Evolutionary conservation across 2,888 invertebrate genomes (phyloP).

Genomic region (Ferrisia virgata): DNA sequence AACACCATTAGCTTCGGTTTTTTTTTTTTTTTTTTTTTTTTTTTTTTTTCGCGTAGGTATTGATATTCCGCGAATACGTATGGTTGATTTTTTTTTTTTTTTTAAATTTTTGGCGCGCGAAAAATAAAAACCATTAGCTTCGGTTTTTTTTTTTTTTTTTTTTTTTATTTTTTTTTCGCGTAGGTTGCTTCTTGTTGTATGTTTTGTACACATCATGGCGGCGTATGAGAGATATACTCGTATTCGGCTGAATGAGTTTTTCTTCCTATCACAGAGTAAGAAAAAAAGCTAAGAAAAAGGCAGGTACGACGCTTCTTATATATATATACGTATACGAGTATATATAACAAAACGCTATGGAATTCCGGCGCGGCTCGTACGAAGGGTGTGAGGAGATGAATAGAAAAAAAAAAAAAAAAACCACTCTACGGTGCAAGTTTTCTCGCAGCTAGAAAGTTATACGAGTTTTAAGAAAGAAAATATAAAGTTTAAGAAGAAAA

Average conservation of each 20-base stretch:
- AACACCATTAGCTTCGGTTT: not conserved
- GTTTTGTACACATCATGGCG: not conserved
- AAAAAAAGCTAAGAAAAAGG: not conserved
- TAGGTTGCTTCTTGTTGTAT: not conserved
- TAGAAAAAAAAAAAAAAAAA: not conserved
- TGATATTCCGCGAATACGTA: not conserved
- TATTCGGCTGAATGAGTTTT: not conserved
- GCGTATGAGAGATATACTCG: not conserved
- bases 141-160: not conserved
- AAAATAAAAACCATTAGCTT: not conserved
- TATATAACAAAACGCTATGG: not conserved
- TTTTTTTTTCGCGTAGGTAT: not conserved
- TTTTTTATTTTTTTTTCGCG: not conserved
- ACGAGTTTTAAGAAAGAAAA: too few relatives aligned
- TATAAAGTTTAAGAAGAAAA: not conserved
- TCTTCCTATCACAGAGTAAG: too few relatives aligned
- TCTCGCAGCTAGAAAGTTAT: too few relatives aligned
- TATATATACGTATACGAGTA: too few relatives aligned
- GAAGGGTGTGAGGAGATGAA: too few relatives aligned
- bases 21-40: not conserved
- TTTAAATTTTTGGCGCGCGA: not conserved
- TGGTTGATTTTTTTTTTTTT: not conserved
- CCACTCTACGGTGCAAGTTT: not conserved
- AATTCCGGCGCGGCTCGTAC: not conserved
- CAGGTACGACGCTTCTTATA: too few relatives aligned